Conservation (phyloP, 1,140 invertebrate genomes). For the Leptoteleia sp. region DNA sequence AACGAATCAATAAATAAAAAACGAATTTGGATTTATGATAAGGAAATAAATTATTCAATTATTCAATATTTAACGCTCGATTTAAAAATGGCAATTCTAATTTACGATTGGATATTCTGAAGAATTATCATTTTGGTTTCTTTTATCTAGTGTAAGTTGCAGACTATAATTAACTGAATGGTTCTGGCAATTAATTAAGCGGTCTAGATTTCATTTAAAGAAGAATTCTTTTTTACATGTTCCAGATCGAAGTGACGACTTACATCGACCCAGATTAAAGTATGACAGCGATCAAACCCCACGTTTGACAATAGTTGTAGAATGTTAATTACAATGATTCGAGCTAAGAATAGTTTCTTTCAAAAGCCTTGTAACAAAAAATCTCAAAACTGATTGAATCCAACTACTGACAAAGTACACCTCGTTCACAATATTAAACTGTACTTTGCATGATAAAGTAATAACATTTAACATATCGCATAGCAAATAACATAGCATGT, state of each 20-base stretch:
- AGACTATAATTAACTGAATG: too few relatives aligned
- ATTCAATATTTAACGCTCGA: too few relatives aligned
- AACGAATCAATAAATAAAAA: constrained; percentile 21
- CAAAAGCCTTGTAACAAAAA: constrained; percentile 62
- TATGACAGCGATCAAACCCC: constrained; percentile 40
- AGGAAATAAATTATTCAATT: too few relatives aligned
- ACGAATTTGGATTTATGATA: not conserved
- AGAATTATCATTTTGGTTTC: too few relatives aligned
- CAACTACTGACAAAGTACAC: constrained; percentile 12
- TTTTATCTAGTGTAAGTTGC: too few relatives aligned
- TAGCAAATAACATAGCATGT: too few relatives aligned
- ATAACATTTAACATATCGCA: constrained; percentile 12
- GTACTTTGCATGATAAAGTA: constrained; percentile 22
- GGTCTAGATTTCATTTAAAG: constrained; percentile 38
- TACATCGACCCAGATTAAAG: constrained; percentile 60
- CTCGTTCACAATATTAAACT: constrained; percentile 3
- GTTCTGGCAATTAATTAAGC: constrained; percentile 24
- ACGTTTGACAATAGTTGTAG: constrained; percentile 64
- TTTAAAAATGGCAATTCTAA: too few relatives aligned
- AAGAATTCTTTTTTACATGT: constrained; percentile 40
- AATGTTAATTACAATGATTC: constrained; percentile 56
- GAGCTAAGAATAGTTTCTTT: constrained; percentile 49
- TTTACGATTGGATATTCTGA: too few relatives aligned
- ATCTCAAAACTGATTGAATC: constrained; percentile 28
- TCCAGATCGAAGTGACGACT: constrained; percentile 36